These are phyloP conservation scores for Tragelaphus buxtoni DNA, from an alignment of 2,113 vertebrate species.

Conservation along the genomic window DNA sequence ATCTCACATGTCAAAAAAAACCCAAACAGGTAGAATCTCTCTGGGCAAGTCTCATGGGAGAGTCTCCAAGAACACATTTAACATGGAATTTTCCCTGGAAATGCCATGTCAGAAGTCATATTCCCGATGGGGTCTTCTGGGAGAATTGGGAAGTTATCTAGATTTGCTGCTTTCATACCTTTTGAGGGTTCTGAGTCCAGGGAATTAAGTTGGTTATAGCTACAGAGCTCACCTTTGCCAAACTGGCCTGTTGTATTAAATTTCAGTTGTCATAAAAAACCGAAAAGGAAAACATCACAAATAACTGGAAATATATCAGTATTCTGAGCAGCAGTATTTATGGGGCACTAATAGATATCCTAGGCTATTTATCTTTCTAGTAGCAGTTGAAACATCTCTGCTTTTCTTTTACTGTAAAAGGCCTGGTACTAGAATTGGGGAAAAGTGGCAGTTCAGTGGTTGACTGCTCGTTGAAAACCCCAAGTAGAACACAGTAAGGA, in stretches of 20 bases:
- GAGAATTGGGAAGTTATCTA: neutral
- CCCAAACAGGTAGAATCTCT: neutral
- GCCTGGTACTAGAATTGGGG: neutral
- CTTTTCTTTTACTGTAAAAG: conserved; percentile 53
- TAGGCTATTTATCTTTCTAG: conserved; percentile 42
- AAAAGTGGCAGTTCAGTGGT: neutral
- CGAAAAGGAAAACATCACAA: conserved; percentile 58
- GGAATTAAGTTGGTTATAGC: conserved; percentile 22
- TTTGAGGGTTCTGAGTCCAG: neutral
- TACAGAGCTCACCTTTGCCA: conserved; percentile 1
- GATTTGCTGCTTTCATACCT: neutral
- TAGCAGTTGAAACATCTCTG: conserved; percentile 40
- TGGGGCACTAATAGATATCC: conserved; percentile 53
- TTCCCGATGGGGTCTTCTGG: conserved; percentile 7
- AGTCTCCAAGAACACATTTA: neutral
- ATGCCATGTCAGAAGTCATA: neutral
- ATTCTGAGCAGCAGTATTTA: conserved; percentile 54
- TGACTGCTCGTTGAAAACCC: neutral
- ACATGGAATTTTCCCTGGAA: conserved; percentile 27
- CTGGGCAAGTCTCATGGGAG: neutral
- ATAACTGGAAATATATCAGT: conserved; percentile 60
- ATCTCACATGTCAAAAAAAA: conserved; percentile 9
- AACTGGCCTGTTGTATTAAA: conserved; percentile 32
- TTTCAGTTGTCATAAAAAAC: conserved; percentile 38
- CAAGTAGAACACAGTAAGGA: neutral